Evolutionary conservation across 2,797 vertebrate species (phyloP).

Genomic region (Chelon labrosus): DNA sequence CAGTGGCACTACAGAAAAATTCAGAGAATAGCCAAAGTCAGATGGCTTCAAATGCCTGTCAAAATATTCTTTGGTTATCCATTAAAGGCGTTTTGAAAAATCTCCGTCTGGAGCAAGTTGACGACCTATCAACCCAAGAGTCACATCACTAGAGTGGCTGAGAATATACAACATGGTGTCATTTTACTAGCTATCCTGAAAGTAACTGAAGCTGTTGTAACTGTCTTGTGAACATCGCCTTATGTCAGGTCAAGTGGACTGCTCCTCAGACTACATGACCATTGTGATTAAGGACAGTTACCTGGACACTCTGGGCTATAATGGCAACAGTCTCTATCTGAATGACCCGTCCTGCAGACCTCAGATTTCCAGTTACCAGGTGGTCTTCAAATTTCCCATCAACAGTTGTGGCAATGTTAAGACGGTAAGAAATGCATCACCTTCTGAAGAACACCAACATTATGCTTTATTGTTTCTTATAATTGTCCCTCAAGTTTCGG

Average conservation of each 20-base stretch:
- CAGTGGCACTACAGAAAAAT: not conserved
- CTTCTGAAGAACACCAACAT: not conserved
- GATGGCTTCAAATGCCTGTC: no score
- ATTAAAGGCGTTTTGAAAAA: no score
- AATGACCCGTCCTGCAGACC: conserved; percentile 79
- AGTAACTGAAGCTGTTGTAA: not conserved
- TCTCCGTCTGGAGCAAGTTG: not conserved
- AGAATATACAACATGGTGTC: not conserved
- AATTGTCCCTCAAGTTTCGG: not conserved
- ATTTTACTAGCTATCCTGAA: not conserved
- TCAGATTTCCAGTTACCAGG: conserved; percentile 49
- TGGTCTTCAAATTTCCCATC: conserved; percentile 89
- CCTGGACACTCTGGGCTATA: conserved; percentile 83
- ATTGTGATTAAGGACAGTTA: conserved; percentile 83
- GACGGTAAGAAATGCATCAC: conserved; percentile 73
- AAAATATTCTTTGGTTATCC: no score
- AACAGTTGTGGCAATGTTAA: conserved; percentile 84
- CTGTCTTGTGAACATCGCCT: not conserved
- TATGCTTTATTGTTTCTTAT: not conserved
- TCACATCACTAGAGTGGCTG: not conserved
- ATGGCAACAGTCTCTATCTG: conserved; percentile 75
- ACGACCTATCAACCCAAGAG: no score
- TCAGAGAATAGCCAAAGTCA: not conserved
- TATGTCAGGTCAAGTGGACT: conserved; percentile 81
- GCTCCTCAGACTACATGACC: conserved; percentile 88